phyloP scores from a whole-genome alignment of 2,888 invertebrate genomes.

The Noctua janthe region DNA sequence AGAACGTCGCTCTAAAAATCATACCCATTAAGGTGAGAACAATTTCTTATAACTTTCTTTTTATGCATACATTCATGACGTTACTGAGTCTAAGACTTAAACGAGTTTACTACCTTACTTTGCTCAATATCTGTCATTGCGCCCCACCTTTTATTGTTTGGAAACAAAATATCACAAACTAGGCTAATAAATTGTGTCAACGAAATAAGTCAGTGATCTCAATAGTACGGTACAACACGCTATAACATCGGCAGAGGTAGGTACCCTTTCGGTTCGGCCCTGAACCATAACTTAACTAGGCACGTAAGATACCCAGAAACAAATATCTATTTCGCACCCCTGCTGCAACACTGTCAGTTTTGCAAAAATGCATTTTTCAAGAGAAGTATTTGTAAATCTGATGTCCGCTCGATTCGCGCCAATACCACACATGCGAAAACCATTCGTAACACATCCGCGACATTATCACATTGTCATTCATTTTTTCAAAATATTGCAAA shows the following conservation, averaged over 20 bases:
- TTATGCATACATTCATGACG: neutral
- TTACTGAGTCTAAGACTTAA: neutral
- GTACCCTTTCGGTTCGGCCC: neutral
- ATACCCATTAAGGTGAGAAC: constrained; percentile 79
- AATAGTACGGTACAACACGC: neutral
- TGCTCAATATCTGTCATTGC: neutral
- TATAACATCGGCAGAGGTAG: neutral
- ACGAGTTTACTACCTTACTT: neutral
- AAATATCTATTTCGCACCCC: neutral
- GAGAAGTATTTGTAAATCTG: neutral
- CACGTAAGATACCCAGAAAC: neutral
- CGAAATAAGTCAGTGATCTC: neutral
- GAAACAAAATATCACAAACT: neutral
- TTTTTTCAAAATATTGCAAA: too few relatives aligned
- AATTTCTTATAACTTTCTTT: neutral
- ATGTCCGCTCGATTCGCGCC: neutral
- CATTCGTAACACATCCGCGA: neutral
- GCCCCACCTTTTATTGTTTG: constrained; percentile 2
- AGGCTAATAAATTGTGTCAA: neutral
- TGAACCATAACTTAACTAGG: neutral
- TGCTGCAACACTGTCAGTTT: neutral
- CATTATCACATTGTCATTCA: neutral
- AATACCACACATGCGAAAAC: neutral
- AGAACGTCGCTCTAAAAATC: constrained; percentile 70
- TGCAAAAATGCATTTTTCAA: neutral